phyloP scores from a whole-genome alignment of 2,113 vertebrate genomes.

The Alligator sinensis region DNA sequence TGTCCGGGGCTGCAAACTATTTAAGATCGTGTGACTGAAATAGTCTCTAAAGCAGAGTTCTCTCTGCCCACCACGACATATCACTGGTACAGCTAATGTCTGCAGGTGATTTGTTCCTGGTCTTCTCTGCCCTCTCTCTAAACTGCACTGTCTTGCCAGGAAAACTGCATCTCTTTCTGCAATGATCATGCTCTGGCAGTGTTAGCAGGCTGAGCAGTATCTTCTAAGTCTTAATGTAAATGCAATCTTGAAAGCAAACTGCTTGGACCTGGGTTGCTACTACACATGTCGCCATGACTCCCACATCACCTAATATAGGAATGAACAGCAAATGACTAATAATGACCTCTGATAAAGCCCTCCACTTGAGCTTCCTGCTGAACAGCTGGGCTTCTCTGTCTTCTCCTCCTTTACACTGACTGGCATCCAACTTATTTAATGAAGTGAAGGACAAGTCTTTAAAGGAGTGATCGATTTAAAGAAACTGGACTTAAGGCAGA shows the following conservation, averaged over 20 bases:
- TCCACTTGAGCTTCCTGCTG: neutral
- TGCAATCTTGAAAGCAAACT: slow-evolving; percentile 1
- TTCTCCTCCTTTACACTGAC: neutral
- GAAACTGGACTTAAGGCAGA: neutral
- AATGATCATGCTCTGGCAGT: neutral
- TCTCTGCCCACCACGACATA: neutral
- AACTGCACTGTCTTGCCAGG: neutral
- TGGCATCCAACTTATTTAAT: neutral
- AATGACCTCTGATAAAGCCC: neutral
- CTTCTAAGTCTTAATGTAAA: neutral
- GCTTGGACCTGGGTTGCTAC: slow-evolving; percentile 43
- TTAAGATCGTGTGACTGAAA: rapidly evolving
- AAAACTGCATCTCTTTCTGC: neutral
- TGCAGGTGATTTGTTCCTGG: neutral
- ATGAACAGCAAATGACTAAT: neutral
- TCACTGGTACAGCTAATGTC: neutral
- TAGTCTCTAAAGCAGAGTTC: neutral
- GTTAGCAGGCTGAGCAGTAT: neutral
- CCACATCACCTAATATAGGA: slow-evolving; percentile 24
- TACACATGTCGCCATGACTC: slow-evolving; percentile 2
- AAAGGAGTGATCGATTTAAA: neutral
- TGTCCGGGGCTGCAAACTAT: neutral
- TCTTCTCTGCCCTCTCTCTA: neutral
- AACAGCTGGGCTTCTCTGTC: neutral
- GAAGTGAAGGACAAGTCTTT: neutral